These are phyloP conservation scores for Pharmacophagus antenor DNA, from an alignment of 2,888 invertebrate genomes.

Conservation along the genomic window DNA sequence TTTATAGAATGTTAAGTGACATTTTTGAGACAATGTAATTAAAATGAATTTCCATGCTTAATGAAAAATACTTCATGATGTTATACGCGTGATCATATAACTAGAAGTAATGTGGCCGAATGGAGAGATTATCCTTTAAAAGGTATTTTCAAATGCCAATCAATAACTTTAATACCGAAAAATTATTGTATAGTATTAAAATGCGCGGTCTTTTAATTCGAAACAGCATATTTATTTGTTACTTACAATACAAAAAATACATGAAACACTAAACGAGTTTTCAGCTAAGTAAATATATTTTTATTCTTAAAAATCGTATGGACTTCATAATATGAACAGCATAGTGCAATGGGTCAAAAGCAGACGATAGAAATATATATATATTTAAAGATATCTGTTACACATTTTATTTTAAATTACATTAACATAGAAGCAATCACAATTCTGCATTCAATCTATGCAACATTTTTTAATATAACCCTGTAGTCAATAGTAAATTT, in stretches of 20 bases:
- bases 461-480: conserved; percentile 13
- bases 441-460: conserved; percentile 7
- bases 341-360: background rate
- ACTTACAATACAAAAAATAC: conserved; percentile 30
- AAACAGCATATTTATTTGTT: conserved; percentile 29
- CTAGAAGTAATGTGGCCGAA: too few relatives aligned
- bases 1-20: too few relatives aligned
- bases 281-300: conserved; percentile 6
- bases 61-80: too few relatives aligned
- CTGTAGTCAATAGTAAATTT: conserved; percentile 18
- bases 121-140: too few relatives aligned
- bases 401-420: background rate
- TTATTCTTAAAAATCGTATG: conserved; percentile 16
- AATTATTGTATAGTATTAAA: conserved; percentile 3
- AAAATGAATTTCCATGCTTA: too few relatives aligned
- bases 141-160: background rate
- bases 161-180: background rate
- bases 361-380: conserved; percentile 6
- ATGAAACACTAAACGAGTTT: conserved; percentile 18
- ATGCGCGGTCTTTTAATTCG: conserved; percentile 9
- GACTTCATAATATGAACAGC: conserved; percentile 3
- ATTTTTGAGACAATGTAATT: too few relatives aligned
- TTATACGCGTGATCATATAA: too few relatives aligned
- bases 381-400: background rate
- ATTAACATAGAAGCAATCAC: background rate